A percentile compares a stretch with the other conserved stretches of the same genome.
phyloP scores from a whole-genome alignment of 1,140 invertebrate genomes.

The Melitaea cinxia region DNA sequence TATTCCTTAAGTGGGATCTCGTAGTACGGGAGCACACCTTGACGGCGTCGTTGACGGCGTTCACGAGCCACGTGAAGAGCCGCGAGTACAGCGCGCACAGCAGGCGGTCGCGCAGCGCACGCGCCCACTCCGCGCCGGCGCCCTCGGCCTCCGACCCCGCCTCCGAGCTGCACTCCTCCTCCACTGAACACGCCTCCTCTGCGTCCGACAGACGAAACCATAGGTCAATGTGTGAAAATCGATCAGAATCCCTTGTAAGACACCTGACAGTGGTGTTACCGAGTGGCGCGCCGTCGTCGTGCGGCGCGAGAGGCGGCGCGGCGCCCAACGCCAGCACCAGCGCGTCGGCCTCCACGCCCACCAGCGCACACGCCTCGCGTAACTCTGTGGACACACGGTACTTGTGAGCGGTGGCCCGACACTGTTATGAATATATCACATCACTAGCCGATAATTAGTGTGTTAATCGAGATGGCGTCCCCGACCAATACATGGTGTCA shows the following conservation, averaged over 20 bases:
- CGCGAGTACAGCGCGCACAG: constrained; percentile 89
- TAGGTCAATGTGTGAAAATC: background rate
- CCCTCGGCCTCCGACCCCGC: constrained; percentile 76
- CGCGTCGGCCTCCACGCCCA: constrained; percentile 64
- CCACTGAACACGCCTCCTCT: constrained; percentile 41
- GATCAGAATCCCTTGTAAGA: background rate
- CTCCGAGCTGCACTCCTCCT: constrained; percentile 49
- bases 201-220: background rate
- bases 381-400: constrained; percentile 50
- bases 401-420: background rate
- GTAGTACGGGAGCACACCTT: constrained; percentile 79
- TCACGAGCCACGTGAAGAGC: constrained; percentile 90
- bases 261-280: constrained; percentile 13
- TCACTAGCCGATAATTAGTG: no score
- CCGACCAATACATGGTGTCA: no score
- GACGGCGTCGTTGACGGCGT: constrained; percentile 87
- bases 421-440: no score
- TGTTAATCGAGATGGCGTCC: no score
- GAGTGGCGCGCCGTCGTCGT: constrained; percentile 20
- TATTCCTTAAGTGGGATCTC: background rate
- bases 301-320: constrained; percentile 39
- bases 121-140: constrained; percentile 80
- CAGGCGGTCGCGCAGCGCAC: constrained; percentile 74
- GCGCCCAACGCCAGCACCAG: constrained; percentile 59
- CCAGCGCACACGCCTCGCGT: constrained; percentile 68